A percentile compares a stretch with the other conserved stretches of the same genome.
Conservation (phyloP, 2,797 vertebrate species). For the Thripadectes ignobilis region DNA sequence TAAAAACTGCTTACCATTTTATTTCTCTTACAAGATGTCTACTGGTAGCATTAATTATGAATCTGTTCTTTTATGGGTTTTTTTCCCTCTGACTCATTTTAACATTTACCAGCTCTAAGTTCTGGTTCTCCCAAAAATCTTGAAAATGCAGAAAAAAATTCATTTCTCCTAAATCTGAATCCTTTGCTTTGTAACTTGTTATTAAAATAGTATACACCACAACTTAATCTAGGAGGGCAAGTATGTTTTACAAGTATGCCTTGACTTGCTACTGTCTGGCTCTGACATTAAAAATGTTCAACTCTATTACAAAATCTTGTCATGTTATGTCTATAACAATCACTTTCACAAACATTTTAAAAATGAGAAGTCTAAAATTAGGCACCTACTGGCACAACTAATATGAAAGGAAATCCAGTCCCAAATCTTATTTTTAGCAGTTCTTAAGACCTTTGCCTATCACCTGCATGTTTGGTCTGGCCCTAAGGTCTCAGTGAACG, state of each 20-base stretch:
- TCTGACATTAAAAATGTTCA: background rate
- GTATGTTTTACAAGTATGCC: background rate
- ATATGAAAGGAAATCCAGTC: background rate
- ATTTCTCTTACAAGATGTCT: background rate
- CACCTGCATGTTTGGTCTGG: background rate
- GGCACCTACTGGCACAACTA: background rate
- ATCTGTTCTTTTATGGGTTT: background rate
- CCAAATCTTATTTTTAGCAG: background rate
- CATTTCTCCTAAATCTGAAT: background rate
- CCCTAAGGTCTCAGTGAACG: background rate
- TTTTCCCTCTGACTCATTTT: background rate
- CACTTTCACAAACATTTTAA: background rate
- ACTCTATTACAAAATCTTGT: background rate
- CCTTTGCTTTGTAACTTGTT: background rate
- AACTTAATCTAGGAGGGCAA: background rate
- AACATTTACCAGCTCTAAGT: background rate
- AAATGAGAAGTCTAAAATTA: background rate
- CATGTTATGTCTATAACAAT: background rate
- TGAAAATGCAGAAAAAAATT: background rate
- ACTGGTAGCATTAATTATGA: background rate
- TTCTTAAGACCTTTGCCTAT: background rate
- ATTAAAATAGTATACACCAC: background rate
- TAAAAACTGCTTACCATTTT: background rate
- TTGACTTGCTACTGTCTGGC: background rate
- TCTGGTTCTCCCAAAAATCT: background rate